These are phyloP conservation scores for Lasioglossum malachurum DNA, from an alignment of 2,888 invertebrate genomes.

Conservation along the genomic window DNA sequence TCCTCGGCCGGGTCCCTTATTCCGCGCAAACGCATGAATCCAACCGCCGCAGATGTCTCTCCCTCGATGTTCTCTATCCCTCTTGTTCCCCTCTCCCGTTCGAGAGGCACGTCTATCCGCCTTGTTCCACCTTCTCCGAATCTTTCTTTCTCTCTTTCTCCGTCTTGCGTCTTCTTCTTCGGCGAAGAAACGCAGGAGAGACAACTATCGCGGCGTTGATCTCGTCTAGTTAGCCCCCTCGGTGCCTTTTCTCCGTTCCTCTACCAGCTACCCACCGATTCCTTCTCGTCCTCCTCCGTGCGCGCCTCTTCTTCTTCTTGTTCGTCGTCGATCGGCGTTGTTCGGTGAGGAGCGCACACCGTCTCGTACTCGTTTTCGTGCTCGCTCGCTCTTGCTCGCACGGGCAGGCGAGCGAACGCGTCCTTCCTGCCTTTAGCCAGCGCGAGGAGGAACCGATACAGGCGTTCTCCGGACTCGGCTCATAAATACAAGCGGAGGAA, in stretches of 20 bases:
- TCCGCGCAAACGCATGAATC: constrained; percentile 78
- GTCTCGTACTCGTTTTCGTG: neutral
- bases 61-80: constrained; percentile 30
- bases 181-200: constrained; percentile 73
- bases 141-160: neutral
- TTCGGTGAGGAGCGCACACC: neutral
- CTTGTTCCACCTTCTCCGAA: constrained; percentile 37
- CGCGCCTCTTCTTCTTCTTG: neutral
- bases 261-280: constrained; percentile 10
- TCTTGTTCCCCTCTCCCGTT: constrained; percentile 30
- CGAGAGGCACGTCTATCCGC: constrained; percentile 35
- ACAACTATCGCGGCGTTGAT: constrained; percentile 80
- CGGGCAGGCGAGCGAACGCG: neutral
- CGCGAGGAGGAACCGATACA: constrained; percentile 61
- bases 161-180: constrained; percentile 46
- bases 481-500: constrained; percentile 77
- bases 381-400: neutral
- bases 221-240: constrained; percentile 81
- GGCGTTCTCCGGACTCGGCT: constrained; percentile 67
- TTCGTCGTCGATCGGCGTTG: constrained; percentile 20
- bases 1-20: constrained; percentile 77
- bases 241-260: constrained; percentile 52
- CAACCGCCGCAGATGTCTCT: constrained; percentile 67
- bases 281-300: neutral
- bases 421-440: constrained; percentile 40